Evolutionary conservation across 2,888 invertebrate genomes (phyloP), one percentile per base, ranked within the genome.

Genomic region (Noctua janthe): DNA sequence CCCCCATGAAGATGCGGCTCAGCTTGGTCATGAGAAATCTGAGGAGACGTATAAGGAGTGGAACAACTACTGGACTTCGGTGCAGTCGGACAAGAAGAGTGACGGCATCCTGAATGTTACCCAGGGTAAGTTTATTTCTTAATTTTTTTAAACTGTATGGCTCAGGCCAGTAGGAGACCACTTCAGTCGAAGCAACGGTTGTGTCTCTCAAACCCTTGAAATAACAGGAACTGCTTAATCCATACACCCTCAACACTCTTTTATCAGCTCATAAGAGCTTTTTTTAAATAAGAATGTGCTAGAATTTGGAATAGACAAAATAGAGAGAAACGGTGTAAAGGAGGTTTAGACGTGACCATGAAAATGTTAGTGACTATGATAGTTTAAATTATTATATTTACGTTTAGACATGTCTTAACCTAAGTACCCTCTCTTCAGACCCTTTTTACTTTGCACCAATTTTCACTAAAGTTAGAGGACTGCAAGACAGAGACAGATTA

Each of bases 41-140:
- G 96, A 96, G 76, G 95, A 96, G 80, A 91, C 91, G 0, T 96
- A 93, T 87, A 93, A 92, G 71, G 95, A 95, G 64, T 97, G 97
- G 97, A 89, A 92, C 51, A 93, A 92, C 54, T 96, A 94, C 85
- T 97, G 96, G 96, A 90, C 89, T 10, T 78, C 91, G 2, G 93
- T 93, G 35, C 85, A 91, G 47, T 81, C 87, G 2, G 89, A 93
- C 43, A 93, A 92, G 78, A 93, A 92, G 78, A 90, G 83, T 54
- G 93, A 92, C 0, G 92, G 95, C 71, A 92, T 95, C 15, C 49
- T 96, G 29, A 92, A 91, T n/a, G 85, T 94, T 7, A 94, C 94
- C 1, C 92, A 94, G 62, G 96, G 96, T 96, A 62, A 90, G 93
- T 69, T 1, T 51, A 54, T 71, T 66, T 67, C 10, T 43, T 71